phyloP scores from a whole-genome alignment of 1,140 invertebrate genomes.

The Leptopilina boulardi region DNA sequence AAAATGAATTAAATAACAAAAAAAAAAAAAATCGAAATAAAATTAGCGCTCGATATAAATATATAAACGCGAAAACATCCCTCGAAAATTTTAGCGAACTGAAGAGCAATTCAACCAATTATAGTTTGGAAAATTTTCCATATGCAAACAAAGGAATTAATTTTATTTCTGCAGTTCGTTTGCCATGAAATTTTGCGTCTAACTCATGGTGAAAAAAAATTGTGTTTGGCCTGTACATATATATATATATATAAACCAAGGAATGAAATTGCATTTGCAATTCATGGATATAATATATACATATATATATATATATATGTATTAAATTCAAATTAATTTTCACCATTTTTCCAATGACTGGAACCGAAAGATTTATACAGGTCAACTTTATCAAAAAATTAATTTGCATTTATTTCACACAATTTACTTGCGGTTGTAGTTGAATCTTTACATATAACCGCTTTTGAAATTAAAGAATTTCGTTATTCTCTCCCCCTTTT shows the following conservation, averaged over 20 bases:
- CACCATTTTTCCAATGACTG: background rate
- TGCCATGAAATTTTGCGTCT: background rate
- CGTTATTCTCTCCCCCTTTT: background rate
- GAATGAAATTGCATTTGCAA: slow-evolving; percentile 13
- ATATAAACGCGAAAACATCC: background rate
- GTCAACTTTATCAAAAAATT: background rate
- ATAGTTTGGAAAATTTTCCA: slow-evolving; percentile 8
- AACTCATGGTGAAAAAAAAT: background rate
- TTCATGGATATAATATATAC: background rate
- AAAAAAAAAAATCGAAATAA: background rate
- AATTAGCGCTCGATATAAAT: background rate
- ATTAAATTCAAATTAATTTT: slow-evolving; percentile 6
- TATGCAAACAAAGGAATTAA: slow-evolving; percentile 14
- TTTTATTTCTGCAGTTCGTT: background rate
- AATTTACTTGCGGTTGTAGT: background rate
- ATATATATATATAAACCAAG: background rate
- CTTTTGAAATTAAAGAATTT: background rate
- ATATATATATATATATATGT: background rate
- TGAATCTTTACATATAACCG: background rate
- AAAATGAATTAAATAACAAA: background rate
- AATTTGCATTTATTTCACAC: background rate
- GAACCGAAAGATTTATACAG: background rate
- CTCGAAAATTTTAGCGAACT: slow-evolving; percentile 5
- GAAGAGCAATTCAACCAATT: background rate
- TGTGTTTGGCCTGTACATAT: background rate